Base-by-base conservation (phyloP, 2,888 invertebrate species). In the Leptopterna dolabrata region DNA sequence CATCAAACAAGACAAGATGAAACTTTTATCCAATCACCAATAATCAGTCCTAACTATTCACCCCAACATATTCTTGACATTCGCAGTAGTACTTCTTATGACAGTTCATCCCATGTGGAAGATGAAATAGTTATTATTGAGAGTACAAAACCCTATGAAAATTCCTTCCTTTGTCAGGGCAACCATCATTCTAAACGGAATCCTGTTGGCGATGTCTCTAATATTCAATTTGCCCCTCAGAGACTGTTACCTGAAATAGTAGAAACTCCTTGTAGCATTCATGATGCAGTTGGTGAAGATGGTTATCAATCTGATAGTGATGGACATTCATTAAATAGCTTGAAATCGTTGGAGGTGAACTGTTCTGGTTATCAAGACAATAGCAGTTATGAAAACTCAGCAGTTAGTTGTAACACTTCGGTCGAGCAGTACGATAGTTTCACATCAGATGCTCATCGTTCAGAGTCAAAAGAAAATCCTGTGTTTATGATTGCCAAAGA, bases 401-500 rank as follows among this genome's bases (percentile, higher is more conserved):
- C 55, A 4, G 55, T 30, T 19, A 19, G 30, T 13, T 16, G 11
- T 11, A 63, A 82, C 36, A 13, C 24, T 24, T 85, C 85, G 30
- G 29, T 13, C 16, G 45, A 47, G 0, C 85, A 73, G 16, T 55
- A 30, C 30, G 45, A 76, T 85, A 73, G 29, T 45, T 73, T 71
- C 70, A 16, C 27, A 16, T 76, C 85, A 11, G 76, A 73, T n/a
- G 41, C 3, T 1, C 41, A 83, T 41, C 9, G 36, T 36, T 30
- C 19, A 24, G 30, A 51, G 27, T 73, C 41, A 4, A 76, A 71
- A 84, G 84, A 87, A 71, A 45, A 86, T 76, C 76, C 82, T 43
- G 87, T 76, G 43, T 93, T 92, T 90, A 91, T 92, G 88, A 93
- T 93, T 80, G 94, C 93, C 4, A 90, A 92, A 89, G 94, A 94